Base-by-base conservation (phyloP, 2,113 vertebrate genomes). In the Bombycilla garrulus region DNA sequence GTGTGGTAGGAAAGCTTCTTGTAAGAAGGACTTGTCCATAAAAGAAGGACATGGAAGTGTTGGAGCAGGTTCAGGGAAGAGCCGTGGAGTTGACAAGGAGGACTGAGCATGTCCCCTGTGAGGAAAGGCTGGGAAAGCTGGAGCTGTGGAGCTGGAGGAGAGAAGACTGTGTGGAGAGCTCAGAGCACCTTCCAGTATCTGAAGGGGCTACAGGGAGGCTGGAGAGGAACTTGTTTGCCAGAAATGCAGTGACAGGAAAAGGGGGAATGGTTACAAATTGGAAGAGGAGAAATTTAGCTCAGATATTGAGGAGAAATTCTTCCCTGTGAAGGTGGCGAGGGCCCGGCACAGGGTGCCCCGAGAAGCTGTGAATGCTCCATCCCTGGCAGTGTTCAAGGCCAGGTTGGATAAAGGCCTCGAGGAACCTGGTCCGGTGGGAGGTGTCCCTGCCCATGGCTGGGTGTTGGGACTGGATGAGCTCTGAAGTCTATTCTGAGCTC, bases 41-140 rank as follows among this genome's bases (percentile, higher is more conserved):
- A 12, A 4, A 12, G 36, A 33, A 66, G 21, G 29, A 21, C 29
- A 4, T 81, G 21, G 54, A 76, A 16, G 8, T 54, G 40, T 9
- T 47, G 47, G 47, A 76, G 70, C 40, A 61, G 47, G 47, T 61
- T 25, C 54, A 31, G 62, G 31, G n/a, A 18, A 20, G 10, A 26
- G 58, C 36, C 23, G 2, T 25, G 20, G 19, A n/a, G 26, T 6
- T 61, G 40, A 10, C 22, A 8, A 22, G 28, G 18, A 47, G 40
- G 40, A 6, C n/a, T 76, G 79, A 67, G 25, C 54, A 23, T 25
- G 7, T 40, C 6, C 4, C 15, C 5, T 10, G 0, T 25, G 16
- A 5, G 29, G 18, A 33, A 40, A 23, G 54, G 47, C 54, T 89
- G 54, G 31, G 45, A 19, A 61, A 16, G 23, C 1, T 61, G 29